Evolutionary conservation across 2,888 invertebrate species (phyloP), one percentile per base, ranked within the genome.

Genomic region (Phengaris arion): DNA sequence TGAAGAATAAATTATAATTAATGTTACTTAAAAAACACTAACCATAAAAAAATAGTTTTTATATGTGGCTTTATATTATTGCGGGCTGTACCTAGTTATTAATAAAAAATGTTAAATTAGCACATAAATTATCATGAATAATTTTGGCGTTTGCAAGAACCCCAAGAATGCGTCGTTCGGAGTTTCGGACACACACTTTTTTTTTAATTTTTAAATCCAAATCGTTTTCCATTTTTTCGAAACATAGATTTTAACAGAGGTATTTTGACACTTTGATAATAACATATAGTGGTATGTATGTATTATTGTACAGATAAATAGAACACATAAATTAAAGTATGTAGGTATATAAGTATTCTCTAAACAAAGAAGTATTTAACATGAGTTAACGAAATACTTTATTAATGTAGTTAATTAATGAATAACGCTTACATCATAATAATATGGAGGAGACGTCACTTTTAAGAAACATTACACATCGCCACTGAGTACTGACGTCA

Each of bases 341-440:
- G 10, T 10, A 52, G 8, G 48, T 48, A 48, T 48, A 7, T 7
- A 48, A 48, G 59, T 59, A 59, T 59, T 22, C 59, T 22, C 59
- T 45, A 35, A 64, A 45, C 64, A 35, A 45, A 35, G 59, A 59
- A 22, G 59, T 59, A 9, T 59, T 10, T 9, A 59, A 15, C 59
- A 59, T 22, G 22, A 22, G 22, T 22, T 64, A 64, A 64, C 6
- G 45, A 13, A 45, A 64, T 64, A 64, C 64, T 45, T 64, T 64
- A 51, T 51, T 70, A 51, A 10, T 51, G 51, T 70, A 70, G 70
- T 70, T 51, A 70, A 70, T 64, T 70, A 70, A 70, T 51, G 22
- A 51, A 51, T 70, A 70, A 48, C 70, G n/a, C 70, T 70, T 70
- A 48, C 70, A 70, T 48, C 70, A 70, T 70, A 48, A 15, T 52